Conservation (phyloP, 1,140 invertebrate species). For the Agrypnia vestita region DNA sequence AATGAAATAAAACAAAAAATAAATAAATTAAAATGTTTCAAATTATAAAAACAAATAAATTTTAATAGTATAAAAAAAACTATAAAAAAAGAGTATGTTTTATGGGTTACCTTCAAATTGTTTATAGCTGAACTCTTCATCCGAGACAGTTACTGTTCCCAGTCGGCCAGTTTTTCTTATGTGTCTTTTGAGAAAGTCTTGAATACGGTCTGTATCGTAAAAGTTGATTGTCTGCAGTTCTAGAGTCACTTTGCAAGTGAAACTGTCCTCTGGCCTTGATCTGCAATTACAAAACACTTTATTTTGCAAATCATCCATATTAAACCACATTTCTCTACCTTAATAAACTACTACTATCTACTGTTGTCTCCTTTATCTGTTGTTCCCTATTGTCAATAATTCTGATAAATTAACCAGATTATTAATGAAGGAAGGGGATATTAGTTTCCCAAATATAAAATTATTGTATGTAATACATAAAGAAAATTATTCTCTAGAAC, state of each 20-base stretch:
- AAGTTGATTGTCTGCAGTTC: constrained; percentile 66
- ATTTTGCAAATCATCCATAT: background rate
- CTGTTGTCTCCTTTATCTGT: too few species aligned
- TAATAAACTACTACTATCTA: too few species aligned
- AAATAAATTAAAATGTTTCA: constrained; percentile 28
- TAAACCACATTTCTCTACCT: too few species aligned
- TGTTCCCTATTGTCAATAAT: too few species aligned
- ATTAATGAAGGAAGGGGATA: too few species aligned
- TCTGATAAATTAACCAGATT: too few species aligned
- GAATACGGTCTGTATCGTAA: constrained; percentile 65
- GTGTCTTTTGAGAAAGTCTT: constrained; percentile 64
- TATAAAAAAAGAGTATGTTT: background rate
- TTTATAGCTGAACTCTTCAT: constrained; percentile 63
- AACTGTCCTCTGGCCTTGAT: constrained; percentile 65
- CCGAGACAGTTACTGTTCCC: constrained; percentile 63
- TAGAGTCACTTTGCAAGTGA: constrained; percentile 69
- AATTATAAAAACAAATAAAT: constrained; percentile 27
- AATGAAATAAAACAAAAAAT: constrained; percentile 35
- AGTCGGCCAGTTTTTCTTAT: constrained; percentile 64
- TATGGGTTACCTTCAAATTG: constrained; percentile 45
- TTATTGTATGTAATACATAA: too few species aligned
- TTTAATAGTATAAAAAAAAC: background rate
- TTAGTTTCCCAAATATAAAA: too few species aligned
- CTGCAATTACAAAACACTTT: constrained; percentile 61
- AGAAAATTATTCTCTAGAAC: too few species aligned